These are phyloP conservation scores for Thera obeliscata DNA, from an alignment of 2,888 invertebrate species.

Conservation along the genomic window DNA sequence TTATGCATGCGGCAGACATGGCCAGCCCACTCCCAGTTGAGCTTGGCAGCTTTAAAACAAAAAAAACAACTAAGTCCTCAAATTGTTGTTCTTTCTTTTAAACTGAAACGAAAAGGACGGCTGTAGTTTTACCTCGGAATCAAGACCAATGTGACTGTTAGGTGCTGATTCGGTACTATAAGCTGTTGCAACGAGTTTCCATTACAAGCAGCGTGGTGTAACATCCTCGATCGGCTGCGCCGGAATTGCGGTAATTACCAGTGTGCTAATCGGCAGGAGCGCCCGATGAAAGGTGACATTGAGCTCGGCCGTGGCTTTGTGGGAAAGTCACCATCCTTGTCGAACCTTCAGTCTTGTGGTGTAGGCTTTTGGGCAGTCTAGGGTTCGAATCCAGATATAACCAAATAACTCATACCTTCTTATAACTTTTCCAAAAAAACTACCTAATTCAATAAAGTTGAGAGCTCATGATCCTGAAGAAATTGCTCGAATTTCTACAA, in stretches of 20 bases:
- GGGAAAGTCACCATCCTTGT: slow-evolving; percentile 7
- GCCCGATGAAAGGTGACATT: slow-evolving; percentile 33
- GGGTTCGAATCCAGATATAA: too few relatives aligned
- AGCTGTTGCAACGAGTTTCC: slow-evolving; percentile 61
- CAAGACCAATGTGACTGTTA: too few relatives aligned
- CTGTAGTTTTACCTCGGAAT: too few relatives aligned
- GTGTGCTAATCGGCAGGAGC: slow-evolving; percentile 34
- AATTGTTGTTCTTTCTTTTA: too few relatives aligned
- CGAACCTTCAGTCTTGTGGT: background rate
- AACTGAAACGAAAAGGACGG: too few relatives aligned
- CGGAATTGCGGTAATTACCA: slow-evolving; percentile 38
- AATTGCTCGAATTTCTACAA: background rate
- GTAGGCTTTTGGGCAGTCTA: too few relatives aligned
- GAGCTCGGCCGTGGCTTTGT: slow-evolving; percentile 24
- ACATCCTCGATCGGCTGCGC: slow-evolving; percentile 54
- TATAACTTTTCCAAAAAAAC: too few relatives aligned
- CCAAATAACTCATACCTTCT: too few relatives aligned
- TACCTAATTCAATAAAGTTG: background rate
- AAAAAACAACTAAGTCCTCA: too few relatives aligned
- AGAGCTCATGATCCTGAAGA: background rate
- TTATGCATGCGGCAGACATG: too few relatives aligned
- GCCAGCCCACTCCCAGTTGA: too few relatives aligned
- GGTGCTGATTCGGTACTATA: background rate
- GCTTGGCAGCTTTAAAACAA: too few relatives aligned
- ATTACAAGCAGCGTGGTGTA: slow-evolving; percentile 62